Percentiles rank a stretch among this genome's conserved stretches.
These are phyloP conservation scores for Octonoba sinensis DNA, from an alignment of 2,888 invertebrate species.

Conservation along the genomic window DNA sequence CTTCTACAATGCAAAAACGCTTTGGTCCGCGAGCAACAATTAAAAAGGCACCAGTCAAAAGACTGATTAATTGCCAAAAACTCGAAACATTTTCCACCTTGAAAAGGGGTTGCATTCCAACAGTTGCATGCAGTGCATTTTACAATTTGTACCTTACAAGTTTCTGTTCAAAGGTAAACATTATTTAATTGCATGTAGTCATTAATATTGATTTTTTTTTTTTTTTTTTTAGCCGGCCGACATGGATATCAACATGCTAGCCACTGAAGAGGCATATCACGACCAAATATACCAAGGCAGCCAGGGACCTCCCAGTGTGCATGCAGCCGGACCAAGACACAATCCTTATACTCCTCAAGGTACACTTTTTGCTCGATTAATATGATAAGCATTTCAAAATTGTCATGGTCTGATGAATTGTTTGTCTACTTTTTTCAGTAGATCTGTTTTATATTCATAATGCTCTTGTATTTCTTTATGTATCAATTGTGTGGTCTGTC, in stretches of 20 bases:
- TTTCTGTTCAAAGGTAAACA: too few species aligned
- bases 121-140: too few species aligned
- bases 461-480: background rate
- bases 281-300: conserved; percentile 86
- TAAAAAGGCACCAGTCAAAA: too few species aligned
- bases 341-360: conserved; percentile 83
- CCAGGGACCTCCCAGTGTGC: conserved; percentile 89
- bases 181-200: too few species aligned
- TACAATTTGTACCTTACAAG: too few species aligned
- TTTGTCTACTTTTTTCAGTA: conserved; percentile 2
- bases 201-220: background rate
- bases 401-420: background rate
- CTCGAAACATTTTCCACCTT: too few species aligned
- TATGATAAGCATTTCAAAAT: background rate
- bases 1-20: too few species aligned
- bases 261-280: conserved; percentile 88
- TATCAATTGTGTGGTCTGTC: too few species aligned
- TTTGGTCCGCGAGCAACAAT: too few species aligned
- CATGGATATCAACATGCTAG: conserved; percentile 82
- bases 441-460: background rate
- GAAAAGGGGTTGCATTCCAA: too few species aligned
- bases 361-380: conserved; percentile 23
- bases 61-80: too few species aligned
- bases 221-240: conserved; percentile 68
- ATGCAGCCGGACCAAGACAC: conserved; percentile 81